A percentile compares a stretch with the other conserved stretches of the same genome.
Evolutionary conservation across 2,797 vertebrate species (phyloP).

Genomic region (Coregonus suidteri): DNA sequence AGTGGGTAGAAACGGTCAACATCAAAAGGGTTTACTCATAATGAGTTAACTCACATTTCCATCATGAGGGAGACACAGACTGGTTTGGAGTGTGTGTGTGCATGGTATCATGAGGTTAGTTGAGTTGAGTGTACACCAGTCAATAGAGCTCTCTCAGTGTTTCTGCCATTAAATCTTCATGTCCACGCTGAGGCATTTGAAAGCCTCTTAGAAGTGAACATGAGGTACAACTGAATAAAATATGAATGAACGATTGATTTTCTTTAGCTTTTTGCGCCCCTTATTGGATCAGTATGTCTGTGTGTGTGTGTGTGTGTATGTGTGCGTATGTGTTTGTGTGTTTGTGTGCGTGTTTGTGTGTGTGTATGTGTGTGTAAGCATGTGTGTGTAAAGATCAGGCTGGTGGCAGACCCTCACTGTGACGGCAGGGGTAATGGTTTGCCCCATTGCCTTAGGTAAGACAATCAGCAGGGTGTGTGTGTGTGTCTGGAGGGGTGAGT

Average conservation of each 20-base stretch:
- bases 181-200: background rate
- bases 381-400: background rate
- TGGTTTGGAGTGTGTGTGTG: no score
- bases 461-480: background rate
- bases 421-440: background rate
- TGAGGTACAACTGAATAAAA: background rate
- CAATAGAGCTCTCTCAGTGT: background rate
- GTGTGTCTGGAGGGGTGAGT: slow-evolving; percentile 29
- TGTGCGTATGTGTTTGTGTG: background rate
- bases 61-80: no score
- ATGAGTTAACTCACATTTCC: no score
- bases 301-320: background rate
- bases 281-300: background rate
- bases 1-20: no score
- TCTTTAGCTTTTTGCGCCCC: background rate
- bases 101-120: no score
- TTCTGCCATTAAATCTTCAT: background rate
- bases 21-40: no score
- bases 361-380: background rate
- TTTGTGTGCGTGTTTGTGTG: background rate
- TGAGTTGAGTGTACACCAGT: background rate
- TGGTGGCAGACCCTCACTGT: background rate
- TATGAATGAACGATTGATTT: background rate
- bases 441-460: background rate
- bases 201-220: background rate